A percentile compares a stretch with the other conserved stretches of the same genome.
phyloP scores from a whole-genome alignment of 2,113 vertebrate genomes.

The Alligator sinensis region DNA sequence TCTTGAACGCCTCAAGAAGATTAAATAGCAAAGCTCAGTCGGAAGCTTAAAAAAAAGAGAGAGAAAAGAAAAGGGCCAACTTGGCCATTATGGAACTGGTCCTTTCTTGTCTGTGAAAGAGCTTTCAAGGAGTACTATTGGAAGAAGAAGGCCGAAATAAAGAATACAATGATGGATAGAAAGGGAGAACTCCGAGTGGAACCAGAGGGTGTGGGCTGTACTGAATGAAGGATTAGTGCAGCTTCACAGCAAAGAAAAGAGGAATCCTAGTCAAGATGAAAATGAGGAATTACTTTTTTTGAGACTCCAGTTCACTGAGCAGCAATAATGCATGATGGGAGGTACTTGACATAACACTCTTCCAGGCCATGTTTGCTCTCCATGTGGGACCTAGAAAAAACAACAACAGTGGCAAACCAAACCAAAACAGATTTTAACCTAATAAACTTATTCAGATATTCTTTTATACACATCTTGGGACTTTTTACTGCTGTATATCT shows the following conservation, averaged over 20 bases:
- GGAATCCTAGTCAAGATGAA: conserved; percentile 89
- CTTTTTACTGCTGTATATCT: conserved; percentile 50
- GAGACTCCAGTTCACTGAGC: conserved; percentile 93
- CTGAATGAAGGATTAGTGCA: conserved; percentile 90
- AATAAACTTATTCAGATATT: conserved; percentile 78
- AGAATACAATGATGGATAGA: conserved; percentile 83
- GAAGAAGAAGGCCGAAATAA: conserved; percentile 85
- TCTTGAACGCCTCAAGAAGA: conserved; percentile 94
- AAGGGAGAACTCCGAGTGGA: conserved; percentile 82
- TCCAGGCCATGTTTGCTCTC: conserved; percentile 92
- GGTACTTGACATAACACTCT: conserved; percentile 97
- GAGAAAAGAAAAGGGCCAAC: conserved; percentile 86
- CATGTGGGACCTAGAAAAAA: conserved; percentile 83
- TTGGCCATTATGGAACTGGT: conserved; percentile 86
- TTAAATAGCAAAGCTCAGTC: conserved; percentile 92
- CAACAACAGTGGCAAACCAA: conserved; percentile 80
- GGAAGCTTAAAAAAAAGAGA: conserved; percentile 84
- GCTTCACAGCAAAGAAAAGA: conserved; percentile 86
- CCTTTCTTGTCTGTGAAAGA: conserved; percentile 87
- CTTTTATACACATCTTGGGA: conserved; percentile 30
- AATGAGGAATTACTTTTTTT: conserved; percentile 94
- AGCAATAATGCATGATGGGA: conserved; percentile 95
- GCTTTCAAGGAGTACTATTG: conserved; percentile 86
- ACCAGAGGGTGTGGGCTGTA: conserved; percentile 80
- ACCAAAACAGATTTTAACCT: conserved; percentile 86